These are phyloP conservation scores for Anorthoa munda DNA, from an alignment of 2,888 invertebrate genomes.

Conservation along the genomic window DNA sequence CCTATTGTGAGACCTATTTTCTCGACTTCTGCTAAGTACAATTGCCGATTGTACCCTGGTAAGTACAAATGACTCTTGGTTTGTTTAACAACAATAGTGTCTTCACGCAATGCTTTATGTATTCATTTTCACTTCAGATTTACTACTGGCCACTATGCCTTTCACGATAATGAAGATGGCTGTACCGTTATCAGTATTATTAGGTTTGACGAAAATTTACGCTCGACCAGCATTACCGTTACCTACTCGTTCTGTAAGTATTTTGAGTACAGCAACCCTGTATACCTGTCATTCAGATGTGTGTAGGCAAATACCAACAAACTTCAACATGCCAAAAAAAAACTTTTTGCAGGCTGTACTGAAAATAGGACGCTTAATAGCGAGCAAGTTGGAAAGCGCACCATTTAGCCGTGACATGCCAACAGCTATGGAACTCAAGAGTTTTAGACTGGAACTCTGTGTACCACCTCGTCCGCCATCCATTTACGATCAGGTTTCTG, in stretches of 20 bases:
- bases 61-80: slow-evolving; percentile 24
- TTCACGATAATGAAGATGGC: slow-evolving; percentile 83
- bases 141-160: slow-evolving; percentile 71
- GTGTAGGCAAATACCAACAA: not conserved
- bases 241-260: slow-evolving; percentile 81
- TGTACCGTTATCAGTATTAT: slow-evolving; percentile 76
- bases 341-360: slow-evolving; percentile 75
- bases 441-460: slow-evolving; percentile 81
- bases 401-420: slow-evolving; percentile 78
- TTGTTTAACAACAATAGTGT: not conserved
- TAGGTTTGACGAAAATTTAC: slow-evolving; percentile 83
- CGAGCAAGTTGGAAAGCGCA: slow-evolving; percentile 64
- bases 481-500: slow-evolving; percentile 33
- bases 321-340: not conserved
- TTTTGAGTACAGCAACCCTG: not conserved
- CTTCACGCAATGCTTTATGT: not conserved
- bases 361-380: slow-evolving; percentile 79
- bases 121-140: slow-evolving; percentile 68
- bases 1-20: slow-evolving; percentile 77
- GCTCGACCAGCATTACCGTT: slow-evolving; percentile 82
- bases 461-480: slow-evolving; percentile 72
- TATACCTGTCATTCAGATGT: not conserved
- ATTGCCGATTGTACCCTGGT: slow-evolving; percentile 82
- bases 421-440: slow-evolving; percentile 76
- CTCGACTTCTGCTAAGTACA: slow-evolving; percentile 78